Conservation (phyloP, 2,888 invertebrate species). For the Catocala fraxini region DNA sequence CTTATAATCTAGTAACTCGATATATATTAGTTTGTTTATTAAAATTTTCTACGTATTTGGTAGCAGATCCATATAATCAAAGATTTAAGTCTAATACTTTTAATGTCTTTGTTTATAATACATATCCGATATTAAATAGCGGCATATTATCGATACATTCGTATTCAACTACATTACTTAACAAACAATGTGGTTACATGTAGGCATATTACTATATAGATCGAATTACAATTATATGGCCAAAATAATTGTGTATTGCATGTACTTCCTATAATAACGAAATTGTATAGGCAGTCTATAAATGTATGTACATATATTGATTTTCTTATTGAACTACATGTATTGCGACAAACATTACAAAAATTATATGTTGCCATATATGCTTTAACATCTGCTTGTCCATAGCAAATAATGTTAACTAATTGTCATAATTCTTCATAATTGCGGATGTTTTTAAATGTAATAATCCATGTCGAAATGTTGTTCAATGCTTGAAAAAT, state of each 20-base stretch:
- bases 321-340: not conserved
- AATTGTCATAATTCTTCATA: no score
- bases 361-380: no score
- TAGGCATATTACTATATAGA: not conserved
- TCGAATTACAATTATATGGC: not conserved
- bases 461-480: no score
- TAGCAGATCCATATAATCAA: no score
- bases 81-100: not conserved
- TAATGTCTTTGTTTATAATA: slow-evolving; percentile 3
- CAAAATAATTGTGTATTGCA: slow-evolving; percentile 5
- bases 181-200: not conserved
- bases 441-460: no score
- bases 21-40: no score
- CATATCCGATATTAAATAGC: not conserved
- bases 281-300: not conserved
- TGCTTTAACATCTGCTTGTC: no score
- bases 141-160: not conserved
- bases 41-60: no score
- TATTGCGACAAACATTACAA: not conserved
- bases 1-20: no score
- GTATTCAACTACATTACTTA: not conserved
- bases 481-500: no score
- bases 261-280: not conserved
- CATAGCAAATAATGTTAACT: no score
- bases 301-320: not conserved